A percentile compares a stretch with the other conserved stretches of the same genome.
phyloP scores from a whole-genome alignment of 2,113 vertebrate species.

The Pontoporia blainvillei region DNA sequence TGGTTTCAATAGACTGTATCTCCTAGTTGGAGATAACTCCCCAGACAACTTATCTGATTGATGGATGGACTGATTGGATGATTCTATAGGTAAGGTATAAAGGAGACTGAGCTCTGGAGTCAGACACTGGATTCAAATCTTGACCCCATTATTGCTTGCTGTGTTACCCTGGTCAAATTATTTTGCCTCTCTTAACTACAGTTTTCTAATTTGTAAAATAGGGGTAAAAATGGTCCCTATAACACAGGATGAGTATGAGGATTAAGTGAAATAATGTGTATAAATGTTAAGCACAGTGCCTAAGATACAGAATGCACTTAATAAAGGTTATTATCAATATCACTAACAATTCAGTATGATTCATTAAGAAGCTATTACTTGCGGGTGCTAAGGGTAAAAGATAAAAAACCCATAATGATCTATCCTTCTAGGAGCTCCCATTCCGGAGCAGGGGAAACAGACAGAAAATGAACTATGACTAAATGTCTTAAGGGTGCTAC shows the following conservation, averaged over 20 bases:
- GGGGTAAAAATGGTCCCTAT: background rate
- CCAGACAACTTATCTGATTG: background rate
- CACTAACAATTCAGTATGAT: background rate
- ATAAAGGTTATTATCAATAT: background rate
- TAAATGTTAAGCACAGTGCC: background rate
- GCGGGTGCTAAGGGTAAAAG: background rate
- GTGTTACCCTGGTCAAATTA: background rate
- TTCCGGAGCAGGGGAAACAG: background rate
- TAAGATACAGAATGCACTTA: background rate
- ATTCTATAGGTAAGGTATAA: background rate
- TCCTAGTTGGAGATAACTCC: background rate
- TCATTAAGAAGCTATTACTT: background rate
- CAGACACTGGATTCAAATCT: constrained; percentile 6
- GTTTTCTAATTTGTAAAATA: constrained; percentile 34
- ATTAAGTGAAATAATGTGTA: background rate
- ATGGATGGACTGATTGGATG: background rate
- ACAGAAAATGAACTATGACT: background rate
- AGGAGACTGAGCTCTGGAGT: background rate
- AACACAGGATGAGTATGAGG: background rate
- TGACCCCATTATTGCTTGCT: background rate
- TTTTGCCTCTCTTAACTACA: background rate
- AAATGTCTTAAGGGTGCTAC: background rate
- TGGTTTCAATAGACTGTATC: background rate
- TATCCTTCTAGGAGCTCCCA: background rate
- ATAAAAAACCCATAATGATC: background rate